Conservation (phyloP, 2,888 invertebrate species). For the Odontocolon sp. region DNA sequence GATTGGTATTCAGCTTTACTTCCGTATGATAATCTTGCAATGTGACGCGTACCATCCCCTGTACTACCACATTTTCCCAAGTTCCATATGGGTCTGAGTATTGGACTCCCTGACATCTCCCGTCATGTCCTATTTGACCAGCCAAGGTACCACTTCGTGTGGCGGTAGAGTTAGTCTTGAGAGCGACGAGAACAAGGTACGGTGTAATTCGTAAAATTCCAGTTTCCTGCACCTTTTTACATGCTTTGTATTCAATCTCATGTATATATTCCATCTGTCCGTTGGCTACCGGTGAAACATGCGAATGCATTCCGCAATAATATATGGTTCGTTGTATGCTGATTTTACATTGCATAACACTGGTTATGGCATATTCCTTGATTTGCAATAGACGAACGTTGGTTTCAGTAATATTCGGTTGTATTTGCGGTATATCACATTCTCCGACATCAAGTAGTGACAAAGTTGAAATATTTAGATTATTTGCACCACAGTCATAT, state of each 20-base stretch:
- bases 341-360: conserved; percentile 50
- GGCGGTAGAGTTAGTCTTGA: no score
- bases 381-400: conserved; percentile 44
- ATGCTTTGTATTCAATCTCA: conserved; percentile 2
- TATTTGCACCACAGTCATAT: conserved; percentile 49
- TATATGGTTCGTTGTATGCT: conserved; percentile 35
- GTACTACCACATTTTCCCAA: no score
- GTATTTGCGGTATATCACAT: conserved; percentile 37
- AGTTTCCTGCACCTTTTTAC: neutral
- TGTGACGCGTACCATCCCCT: conserved; percentile 33
- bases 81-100: no score
- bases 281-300: conserved; percentile 35
- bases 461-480: conserved; percentile 45
- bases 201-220: no score
- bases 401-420: neutral
- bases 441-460: conserved; percentile 47
- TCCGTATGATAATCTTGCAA: conserved; percentile 20
- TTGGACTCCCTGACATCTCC: no score
- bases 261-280: conserved; percentile 41
- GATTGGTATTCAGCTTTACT: conserved; percentile 27
- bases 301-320: conserved; percentile 55
- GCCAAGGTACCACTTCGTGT: no score
- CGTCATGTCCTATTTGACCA: no score
- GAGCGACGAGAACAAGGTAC: no score
- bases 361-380: conserved; percentile 17